These are phyloP conservation scores for Procavia capensis DNA, from an alignment of 2,113 vertebrate genomes.

Conservation along the genomic window DNA sequence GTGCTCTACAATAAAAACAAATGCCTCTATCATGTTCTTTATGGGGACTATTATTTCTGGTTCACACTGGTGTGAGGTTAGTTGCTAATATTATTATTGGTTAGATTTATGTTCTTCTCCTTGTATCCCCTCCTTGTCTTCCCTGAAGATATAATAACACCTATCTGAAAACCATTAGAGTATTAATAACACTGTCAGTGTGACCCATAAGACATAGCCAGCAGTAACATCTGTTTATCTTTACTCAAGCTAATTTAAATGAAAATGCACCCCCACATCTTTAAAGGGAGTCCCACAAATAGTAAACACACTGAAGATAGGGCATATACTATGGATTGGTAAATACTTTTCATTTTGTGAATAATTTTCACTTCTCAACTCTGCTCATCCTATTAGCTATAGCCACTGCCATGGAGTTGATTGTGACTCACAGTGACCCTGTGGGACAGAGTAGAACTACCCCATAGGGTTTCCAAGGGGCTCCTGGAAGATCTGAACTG, in stretches of 20 bases:
- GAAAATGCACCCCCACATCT: background rate
- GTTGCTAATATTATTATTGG: slow-evolving; percentile 33
- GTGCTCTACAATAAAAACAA: slow-evolving; percentile 52
- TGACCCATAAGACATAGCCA: background rate
- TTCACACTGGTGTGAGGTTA: background rate
- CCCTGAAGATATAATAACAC: background rate
- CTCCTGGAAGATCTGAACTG: too few relatives aligned
- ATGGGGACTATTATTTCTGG: background rate
- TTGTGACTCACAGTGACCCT: too few relatives aligned
- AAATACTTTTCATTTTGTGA: background rate
- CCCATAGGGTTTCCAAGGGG: too few relatives aligned
- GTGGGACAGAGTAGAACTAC: too few relatives aligned
- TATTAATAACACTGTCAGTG: background rate
- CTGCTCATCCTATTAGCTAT: background rate
- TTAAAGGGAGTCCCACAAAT: background rate
- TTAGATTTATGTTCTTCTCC: background rate
- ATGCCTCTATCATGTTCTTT: background rate
- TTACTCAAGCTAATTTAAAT: background rate
- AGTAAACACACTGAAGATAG: background rate
- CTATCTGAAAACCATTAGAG: background rate
- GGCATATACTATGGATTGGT: background rate
- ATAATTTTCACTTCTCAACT: background rate
- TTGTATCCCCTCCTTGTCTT: background rate
- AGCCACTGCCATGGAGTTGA: too few relatives aligned
- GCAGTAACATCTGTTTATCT: background rate